phyloP scores from a whole-genome alignment of 2,797 vertebrate genomes.

The Stomatorhinus walkeri region DNA sequence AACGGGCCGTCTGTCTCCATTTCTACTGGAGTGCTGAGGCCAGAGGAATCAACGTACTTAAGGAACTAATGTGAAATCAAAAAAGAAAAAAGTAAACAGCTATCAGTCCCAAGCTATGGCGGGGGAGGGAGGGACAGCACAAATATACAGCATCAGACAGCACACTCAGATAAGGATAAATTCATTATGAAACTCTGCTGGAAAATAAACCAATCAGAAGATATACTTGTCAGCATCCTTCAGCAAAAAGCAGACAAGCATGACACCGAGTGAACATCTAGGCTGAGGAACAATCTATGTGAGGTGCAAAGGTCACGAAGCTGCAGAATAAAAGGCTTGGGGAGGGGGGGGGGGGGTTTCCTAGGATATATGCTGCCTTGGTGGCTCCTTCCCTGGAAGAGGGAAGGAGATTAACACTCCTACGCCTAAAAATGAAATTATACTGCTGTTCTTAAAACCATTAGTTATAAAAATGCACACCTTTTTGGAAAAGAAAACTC shows the following conservation, averaged over 20 bases:
- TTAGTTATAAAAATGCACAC: neutral
- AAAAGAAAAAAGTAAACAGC: slow-evolving; percentile 12
- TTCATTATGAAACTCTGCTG: neutral
- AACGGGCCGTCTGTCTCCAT: slow-evolving; percentile 87
- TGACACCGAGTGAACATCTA: neutral
- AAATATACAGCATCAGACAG: neutral
- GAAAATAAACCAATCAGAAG: neutral
- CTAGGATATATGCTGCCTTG: neutral
- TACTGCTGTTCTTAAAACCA: neutral
- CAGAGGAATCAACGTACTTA: slow-evolving; percentile 65
- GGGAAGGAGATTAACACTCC: neutral
- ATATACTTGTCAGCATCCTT: neutral
- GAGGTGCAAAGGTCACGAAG: neutral
- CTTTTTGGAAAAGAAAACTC: neutral
- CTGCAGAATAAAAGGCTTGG: neutral
- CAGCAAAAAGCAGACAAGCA: neutral
- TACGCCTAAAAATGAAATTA: neutral
- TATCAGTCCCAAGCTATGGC: slow-evolving; percentile 14
- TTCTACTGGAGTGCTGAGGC: slow-evolving; percentile 74
- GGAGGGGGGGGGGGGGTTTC: neutral
- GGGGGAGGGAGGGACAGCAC: neutral
- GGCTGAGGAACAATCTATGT: neutral
- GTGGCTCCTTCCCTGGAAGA: neutral
- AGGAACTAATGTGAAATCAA: slow-evolving; percentile 64
- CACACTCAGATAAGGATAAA: neutral